Evolutionary conservation across 2,113 vertebrate genomes (phyloP).

Genomic region (Heteronetta atricapilla): DNA sequence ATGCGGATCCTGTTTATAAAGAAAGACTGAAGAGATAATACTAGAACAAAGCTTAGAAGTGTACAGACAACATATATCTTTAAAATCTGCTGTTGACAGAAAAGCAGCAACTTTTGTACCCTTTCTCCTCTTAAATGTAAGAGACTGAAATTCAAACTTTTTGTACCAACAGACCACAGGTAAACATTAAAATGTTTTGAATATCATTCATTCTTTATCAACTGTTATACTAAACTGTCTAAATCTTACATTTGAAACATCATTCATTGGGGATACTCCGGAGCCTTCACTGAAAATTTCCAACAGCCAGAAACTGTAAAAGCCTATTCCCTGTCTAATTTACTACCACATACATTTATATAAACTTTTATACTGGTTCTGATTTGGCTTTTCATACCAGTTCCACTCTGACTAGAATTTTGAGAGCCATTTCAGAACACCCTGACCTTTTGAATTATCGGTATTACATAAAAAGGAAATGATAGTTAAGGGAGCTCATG

Average conservation of each 20-base stretch:
- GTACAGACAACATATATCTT: background rate
- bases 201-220: background rate
- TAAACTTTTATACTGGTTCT: background rate
- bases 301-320: background rate
- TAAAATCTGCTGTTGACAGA: background rate
- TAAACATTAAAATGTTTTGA: background rate
- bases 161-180: background rate
- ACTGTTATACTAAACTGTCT: fast-evolving
- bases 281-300: background rate
- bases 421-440: background rate
- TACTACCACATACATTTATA: fast-evolving
- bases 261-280: background rate
- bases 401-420: background rate
- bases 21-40: background rate
- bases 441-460: background rate
- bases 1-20: background rate
- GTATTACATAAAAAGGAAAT: background rate
- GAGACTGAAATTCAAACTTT: background rate
- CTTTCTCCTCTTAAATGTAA: background rate
- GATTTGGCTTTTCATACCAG: background rate
- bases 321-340: background rate
- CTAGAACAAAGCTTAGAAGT: background rate
- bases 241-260: background rate
- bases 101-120: background rate
- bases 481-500: background rate